Evolutionary conservation across 2,113 vertebrate species (phyloP).

Genomic region (Typhlomys cinereus): DNA sequence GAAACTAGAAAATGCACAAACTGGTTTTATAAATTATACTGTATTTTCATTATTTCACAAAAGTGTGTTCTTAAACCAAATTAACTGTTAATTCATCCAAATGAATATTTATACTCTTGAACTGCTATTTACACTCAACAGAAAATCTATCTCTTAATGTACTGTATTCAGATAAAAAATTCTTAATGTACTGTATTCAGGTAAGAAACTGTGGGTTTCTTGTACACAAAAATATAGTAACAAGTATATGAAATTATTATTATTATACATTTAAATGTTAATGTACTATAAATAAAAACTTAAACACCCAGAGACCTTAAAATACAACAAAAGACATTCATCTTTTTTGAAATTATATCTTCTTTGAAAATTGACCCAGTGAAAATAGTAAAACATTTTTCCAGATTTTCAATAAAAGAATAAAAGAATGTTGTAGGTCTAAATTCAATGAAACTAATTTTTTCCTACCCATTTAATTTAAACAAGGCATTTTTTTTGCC

Average conservation of each 20-base stretch:
- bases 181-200: neutral
- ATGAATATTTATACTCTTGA: neutral
- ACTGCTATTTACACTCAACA: neutral
- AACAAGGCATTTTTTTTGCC: neutral
- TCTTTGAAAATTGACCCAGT: neutral
- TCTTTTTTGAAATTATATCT: neutral
- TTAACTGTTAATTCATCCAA: neutral
- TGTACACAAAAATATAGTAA: neutral
- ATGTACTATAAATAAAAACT: constrained; percentile 1
- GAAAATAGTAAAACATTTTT: constrained; percentile 20
- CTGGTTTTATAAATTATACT: constrained; percentile 4
- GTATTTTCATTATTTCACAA: neutral
- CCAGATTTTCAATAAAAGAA: constrained; percentile 8
- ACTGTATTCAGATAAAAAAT: neutral
- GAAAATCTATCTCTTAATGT: constrained; percentile 3
- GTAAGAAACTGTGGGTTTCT: neutral
- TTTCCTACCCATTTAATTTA: neutral
- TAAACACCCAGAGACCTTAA: neutral
- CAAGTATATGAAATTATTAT: neutral
- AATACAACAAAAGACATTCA: neutral
- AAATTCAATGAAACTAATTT: neutral
- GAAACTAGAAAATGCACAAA: constrained; percentile 18
- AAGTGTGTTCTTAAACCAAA: neutral
- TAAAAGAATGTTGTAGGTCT: neutral
- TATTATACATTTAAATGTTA: neutral